These are phyloP conservation scores for Tachysurus fulvidraco DNA, from an alignment of 2,113 vertebrate genomes.

Conservation along the genomic window DNA sequence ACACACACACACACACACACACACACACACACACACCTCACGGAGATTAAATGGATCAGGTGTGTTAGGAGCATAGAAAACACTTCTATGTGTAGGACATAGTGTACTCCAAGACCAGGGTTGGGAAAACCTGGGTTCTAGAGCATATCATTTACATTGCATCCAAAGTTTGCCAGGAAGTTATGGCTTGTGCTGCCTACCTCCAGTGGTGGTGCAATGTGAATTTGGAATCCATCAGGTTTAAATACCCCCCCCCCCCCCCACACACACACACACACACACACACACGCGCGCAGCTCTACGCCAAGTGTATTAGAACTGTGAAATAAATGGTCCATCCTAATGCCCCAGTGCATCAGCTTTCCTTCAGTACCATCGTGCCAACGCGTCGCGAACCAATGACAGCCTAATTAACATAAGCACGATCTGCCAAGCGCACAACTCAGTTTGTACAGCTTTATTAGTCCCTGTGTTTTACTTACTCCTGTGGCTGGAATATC, in stretches of 20 bases:
- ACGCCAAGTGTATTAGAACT: background rate
- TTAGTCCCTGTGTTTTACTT: constrained; percentile 67
- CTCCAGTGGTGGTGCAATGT: background rate
- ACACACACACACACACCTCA: background rate
- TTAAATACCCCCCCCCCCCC: background rate
- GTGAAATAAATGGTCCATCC: background rate
- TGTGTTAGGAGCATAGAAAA: background rate
- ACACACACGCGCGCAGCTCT: background rate
- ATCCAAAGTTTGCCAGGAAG: constrained; percentile 32
- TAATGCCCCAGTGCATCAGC: background rate
- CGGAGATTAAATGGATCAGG: background rate
- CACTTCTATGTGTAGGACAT: background rate
- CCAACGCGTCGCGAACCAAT: background rate
- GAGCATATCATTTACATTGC: background rate
- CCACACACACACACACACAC: background rate
- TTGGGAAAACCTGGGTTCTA: background rate
- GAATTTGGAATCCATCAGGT: constrained; percentile 2
- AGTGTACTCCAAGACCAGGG: background rate
- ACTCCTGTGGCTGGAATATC: constrained; percentile 96
- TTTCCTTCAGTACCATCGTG: constrained; percentile 8
- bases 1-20: background rate
- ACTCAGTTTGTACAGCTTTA: background rate
- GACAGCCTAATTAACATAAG: constrained; percentile 8
- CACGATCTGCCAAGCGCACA: background rate
- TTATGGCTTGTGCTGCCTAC: background rate